Conservation (phyloP, 2,888 invertebrate genomes). For the Mellilla xanthometata region DNA sequence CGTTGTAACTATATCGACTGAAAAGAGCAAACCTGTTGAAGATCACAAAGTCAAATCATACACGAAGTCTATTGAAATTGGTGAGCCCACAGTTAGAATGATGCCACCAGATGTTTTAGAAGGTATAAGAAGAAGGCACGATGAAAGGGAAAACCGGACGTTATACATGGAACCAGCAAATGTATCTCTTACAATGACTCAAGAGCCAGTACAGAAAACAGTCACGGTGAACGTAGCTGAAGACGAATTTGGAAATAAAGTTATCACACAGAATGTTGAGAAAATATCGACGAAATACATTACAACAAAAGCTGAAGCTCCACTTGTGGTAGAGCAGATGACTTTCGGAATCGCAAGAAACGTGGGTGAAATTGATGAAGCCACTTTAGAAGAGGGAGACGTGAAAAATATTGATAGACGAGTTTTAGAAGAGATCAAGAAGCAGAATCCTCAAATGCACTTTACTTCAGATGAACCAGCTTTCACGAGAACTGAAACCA, state of each 20-base stretch:
- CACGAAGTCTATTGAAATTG: constrained; percentile 78
- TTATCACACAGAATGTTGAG: constrained; percentile 75
- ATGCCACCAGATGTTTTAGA: constrained; percentile 74
- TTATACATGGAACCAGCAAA: constrained; percentile 74
- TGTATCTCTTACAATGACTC: constrained; percentile 71
- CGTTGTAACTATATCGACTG: constrained; percentile 72
- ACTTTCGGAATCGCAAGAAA: constrained; percentile 72
- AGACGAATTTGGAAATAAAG: constrained; percentile 76
- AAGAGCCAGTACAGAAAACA: constrained; percentile 75
- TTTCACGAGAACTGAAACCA: constrained; percentile 75
- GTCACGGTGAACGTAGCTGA: constrained; percentile 77
- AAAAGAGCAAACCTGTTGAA: constrained; percentile 59
- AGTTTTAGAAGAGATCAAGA: constrained; percentile 70
- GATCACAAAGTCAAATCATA: constrained; percentile 60
- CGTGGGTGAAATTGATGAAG: constrained; percentile 59
- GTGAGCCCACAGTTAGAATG: constrained; percentile 61
- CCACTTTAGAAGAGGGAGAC: constrained; percentile 69
- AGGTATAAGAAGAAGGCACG: constrained; percentile 61
- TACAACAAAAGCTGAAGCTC: constrained; percentile 65
- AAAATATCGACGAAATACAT: constrained; percentile 69
- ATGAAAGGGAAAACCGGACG: constrained; percentile 63
- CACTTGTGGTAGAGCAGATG: constrained; percentile 74
- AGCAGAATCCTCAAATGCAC: constrained; percentile 73
- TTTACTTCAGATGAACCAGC: constrained; percentile 72
- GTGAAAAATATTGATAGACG: constrained; percentile 68